Evolutionary conservation across 2,888 invertebrate genomes (phyloP), one percentile per base, ranked within the genome.

Genomic region (Deilephila porcellus): DNA sequence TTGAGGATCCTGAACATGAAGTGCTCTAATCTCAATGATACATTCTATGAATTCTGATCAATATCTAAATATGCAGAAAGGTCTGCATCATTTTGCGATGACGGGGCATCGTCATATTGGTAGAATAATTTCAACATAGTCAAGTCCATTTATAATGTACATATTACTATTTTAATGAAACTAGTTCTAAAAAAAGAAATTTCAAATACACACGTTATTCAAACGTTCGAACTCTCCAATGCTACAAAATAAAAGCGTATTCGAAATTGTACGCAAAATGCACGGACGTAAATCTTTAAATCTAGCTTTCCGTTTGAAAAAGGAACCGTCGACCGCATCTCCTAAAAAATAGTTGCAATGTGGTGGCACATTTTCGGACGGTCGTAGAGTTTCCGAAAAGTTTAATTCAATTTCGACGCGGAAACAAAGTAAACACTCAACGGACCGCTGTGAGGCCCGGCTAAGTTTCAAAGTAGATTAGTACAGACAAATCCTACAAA

Each of bases 361-460:
- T 72, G 73, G 70, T 74, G 74, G 73, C 74, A 78, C 77, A 77
- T 78, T 77, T 80, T 77, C 77, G 78, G 74, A 74, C 76, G 78
- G 76, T 81, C 79, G 78, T 70, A 75, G 83, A 87, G 86, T 86
- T 90, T 80, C 76, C 73, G 76, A 85, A 86, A 86, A 88, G 88
- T 90, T 88, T 86, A 88, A 90, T 87, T 90, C 85, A 87, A 89
- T 90, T 89, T 86, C 79, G 80, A 83, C 82, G 81, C 80, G 82
- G 79, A 81, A 83, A 87, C 86, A 86, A 86, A 85, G 88, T 86
- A 88, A 87, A 86, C 85, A 88, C 82, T 87, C 82, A 79, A 80
- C 81, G 82, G 81, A 85, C 83, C 85, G 83, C 83, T 83, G 81
- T 78, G 81, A 76, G 83, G 83, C 83, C 85, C 84, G 83, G 78